Conservation (phyloP, 2,797 vertebrate species). For the Oreochromis grahami region DNA sequence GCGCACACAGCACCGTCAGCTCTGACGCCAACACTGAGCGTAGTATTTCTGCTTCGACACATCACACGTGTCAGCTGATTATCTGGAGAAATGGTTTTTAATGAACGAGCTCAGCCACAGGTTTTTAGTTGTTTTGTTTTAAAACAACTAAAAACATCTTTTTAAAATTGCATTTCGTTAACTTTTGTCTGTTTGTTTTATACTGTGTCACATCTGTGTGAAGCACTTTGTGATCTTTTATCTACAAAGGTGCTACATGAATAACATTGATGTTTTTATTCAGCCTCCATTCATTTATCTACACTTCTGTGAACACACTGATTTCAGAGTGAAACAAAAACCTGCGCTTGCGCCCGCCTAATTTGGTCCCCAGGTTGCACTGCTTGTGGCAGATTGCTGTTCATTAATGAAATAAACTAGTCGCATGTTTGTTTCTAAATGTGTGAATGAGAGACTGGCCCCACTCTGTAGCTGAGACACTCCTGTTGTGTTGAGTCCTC, state of each 20-base stretch:
- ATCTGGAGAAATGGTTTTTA: neutral
- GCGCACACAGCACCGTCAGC: neutral
- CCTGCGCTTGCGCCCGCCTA: too few species aligned
- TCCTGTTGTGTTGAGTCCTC: too few species aligned
- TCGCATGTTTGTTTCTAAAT: neutral
- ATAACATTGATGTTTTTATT: neutral
- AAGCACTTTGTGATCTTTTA: neutral
- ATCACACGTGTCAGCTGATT: neutral
- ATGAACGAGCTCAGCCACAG: neutral
- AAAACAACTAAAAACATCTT: neutral
- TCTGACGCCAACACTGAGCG: neutral
- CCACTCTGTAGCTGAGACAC: neutral
- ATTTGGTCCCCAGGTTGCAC: neutral
- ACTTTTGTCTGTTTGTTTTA: neutral
- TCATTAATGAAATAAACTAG: neutral
- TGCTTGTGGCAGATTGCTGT: neutral
- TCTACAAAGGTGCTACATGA: neutral
- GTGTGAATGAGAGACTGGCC: neutral
- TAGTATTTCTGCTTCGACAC: neutral
- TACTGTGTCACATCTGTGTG: neutral
- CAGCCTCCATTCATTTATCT: neutral
- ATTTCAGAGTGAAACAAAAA: neutral
- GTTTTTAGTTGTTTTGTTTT: neutral
- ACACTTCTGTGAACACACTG: neutral
- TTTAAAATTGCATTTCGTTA: neutral